Conservation (phyloP, 2,888 invertebrate genomes). For the Lordiphosa fenestrarum region DNA sequence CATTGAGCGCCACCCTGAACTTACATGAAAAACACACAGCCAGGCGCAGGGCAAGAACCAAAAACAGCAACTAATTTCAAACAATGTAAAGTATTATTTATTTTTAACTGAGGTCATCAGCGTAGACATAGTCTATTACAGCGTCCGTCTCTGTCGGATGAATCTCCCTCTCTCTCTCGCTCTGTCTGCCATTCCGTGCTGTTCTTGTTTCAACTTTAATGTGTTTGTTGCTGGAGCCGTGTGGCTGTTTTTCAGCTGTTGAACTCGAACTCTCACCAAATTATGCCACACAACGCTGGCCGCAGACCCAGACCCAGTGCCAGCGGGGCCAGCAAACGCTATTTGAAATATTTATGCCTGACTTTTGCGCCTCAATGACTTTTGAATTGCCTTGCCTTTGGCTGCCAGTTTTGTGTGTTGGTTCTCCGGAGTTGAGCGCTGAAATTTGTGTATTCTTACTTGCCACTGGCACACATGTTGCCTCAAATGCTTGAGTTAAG, state of each 20-base stretch:
- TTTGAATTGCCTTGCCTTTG: conserved; percentile 76
- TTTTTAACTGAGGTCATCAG: conserved; percentile 75
- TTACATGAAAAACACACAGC: conserved; percentile 35
- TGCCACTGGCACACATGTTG: conserved; percentile 57
- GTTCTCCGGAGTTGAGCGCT: conserved; percentile 30
- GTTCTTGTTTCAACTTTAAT: conserved; percentile 70
- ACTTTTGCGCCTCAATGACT: conserved; percentile 76
- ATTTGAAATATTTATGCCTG: conserved; percentile 76
- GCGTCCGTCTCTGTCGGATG: conserved; percentile 3
- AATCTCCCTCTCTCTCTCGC: conserved; percentile 8
- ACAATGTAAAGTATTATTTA: conserved; percentile 75
- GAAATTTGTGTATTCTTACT: conserved; percentile 27
- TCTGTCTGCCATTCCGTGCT: conserved; percentile 35
- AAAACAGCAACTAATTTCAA: conserved; percentile 72
- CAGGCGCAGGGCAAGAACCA: conserved; percentile 30
- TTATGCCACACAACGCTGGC: conserved; percentile 65
- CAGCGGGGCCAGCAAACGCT: conserved; percentile 69
- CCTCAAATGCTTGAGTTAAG: conserved; percentile 30
- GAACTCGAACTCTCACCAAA: conserved; percentile 75
- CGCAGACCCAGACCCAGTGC: conserved; percentile 40
- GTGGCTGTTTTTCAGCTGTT: conserved; percentile 67
- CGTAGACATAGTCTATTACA: conserved; percentile 56
- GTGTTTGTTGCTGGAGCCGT: conserved; percentile 35
- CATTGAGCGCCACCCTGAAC: conserved; percentile 72
- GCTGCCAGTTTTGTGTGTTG: conserved; percentile 52